A percentile compares a stretch with the other conserved stretches of the same genome.
These are phyloP conservation scores for Pocillopora meandrina DNA, from an alignment of 92 coral and sea anemone species.

Conservation along the genomic window DNA sequence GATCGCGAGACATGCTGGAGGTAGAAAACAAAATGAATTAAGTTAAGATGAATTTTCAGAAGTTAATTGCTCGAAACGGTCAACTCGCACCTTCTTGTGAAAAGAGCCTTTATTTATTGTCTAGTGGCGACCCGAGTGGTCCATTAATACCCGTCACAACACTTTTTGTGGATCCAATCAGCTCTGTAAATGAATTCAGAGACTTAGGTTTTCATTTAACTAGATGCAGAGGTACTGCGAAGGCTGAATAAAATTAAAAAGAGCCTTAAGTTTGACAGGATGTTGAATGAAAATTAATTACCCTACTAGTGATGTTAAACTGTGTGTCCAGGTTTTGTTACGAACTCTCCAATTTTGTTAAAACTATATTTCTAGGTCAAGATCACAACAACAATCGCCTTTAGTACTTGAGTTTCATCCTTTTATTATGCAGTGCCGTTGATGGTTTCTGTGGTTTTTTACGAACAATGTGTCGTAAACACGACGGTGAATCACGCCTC, in stretches of 20 bases:
- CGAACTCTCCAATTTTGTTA: too few relatives aligned
- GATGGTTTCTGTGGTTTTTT: constrained; percentile 25
- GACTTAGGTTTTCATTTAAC: too few relatives aligned
- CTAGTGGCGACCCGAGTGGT: background rate
- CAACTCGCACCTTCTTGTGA: background rate
- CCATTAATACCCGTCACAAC: background rate
- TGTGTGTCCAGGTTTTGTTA: too few relatives aligned
- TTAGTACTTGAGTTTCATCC: background rate
- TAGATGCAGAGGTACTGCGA: background rate
- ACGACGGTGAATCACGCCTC: constrained; percentile 43
- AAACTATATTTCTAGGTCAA: too few relatives aligned
- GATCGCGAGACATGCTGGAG: background rate
- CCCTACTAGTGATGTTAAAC: too few relatives aligned
- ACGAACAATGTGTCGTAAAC: constrained; percentile 35
- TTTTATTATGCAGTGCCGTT: background rate
- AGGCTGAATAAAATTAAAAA: background rate
- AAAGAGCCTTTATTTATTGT: background rate
- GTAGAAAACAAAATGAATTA: background rate
- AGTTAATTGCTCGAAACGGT: background rate
- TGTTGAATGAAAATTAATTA: too few relatives aligned
- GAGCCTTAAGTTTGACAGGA: background rate
- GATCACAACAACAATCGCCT: background rate
- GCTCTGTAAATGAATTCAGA: too few relatives aligned
- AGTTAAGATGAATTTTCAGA: background rate
- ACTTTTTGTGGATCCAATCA: background rate